Percentiles rank a stretch among this genome's conserved stretches.
These are phyloP conservation scores for Caenorhabditis macrosperma DNA, from an alignment of 2,888 invertebrate species.

Conservation along the genomic window DNA sequence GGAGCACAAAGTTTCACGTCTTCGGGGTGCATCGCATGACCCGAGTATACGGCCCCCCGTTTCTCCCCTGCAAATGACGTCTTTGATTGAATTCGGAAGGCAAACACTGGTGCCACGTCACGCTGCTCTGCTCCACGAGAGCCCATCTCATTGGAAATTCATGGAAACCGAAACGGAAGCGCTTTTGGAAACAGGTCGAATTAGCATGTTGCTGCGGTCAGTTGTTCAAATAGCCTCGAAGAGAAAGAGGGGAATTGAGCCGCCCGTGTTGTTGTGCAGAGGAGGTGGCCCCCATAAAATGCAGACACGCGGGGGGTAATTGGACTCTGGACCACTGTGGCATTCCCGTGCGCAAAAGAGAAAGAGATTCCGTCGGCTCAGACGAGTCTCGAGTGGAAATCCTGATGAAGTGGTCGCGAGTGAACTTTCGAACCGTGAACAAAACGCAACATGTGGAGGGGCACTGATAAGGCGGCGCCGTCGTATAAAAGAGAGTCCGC, in stretches of 20 bases:
- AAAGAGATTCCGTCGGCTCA: not conserved
- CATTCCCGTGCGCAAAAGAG: constrained; percentile 8
- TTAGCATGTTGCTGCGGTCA: constrained; percentile 14
- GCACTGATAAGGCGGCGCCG: no score
- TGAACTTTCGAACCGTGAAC: no score
- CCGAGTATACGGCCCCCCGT: constrained; percentile 46
- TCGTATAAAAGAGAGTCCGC: no score
- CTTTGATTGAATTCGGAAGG: constrained; percentile 37
- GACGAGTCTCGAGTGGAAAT: not conserved
- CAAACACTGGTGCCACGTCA: constrained; percentile 27
- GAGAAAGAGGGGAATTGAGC: not conserved
- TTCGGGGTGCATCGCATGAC: constrained; percentile 33
- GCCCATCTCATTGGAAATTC: constrained; percentile 27
- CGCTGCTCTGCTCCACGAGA: not conserved
- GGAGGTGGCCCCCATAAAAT: constrained; percentile 11
- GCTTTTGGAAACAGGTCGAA: constrained; percentile 9
- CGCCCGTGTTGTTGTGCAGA: constrained; percentile 32
- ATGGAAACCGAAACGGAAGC: constrained; percentile 1
- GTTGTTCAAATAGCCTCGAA: constrained; percentile 43
- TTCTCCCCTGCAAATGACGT: constrained; percentile 58
- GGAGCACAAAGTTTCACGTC: not conserved
- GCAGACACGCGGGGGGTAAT: constrained; percentile 17
- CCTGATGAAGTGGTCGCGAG: not conserved
- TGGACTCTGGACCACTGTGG: constrained; percentile 29
- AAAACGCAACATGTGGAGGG: no score